phyloP scores from a whole-genome alignment of 2,888 invertebrate genomes.

The Ceriagrion tenellum region DNA sequence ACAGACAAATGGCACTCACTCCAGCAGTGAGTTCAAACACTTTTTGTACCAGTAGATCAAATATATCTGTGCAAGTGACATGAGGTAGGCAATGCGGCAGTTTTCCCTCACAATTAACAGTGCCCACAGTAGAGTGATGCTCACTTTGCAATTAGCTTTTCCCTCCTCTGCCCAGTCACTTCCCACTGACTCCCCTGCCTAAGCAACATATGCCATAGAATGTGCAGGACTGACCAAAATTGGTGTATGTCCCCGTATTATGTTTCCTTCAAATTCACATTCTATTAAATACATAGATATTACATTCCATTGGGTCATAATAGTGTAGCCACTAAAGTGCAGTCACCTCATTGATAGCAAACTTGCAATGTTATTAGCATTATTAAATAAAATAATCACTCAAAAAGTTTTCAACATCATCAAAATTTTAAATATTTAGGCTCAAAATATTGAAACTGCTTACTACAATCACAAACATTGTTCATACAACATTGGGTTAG shows the following conservation, averaged over 20 bases:
- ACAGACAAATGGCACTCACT: not conserved
- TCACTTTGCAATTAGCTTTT: not conserved
- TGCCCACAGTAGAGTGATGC: not conserved
- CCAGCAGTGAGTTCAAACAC: not conserved
- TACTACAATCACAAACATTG: not conserved
- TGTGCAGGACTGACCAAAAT: not conserved
- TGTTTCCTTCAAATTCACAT: not conserved
- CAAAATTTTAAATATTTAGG: slow-evolving; percentile 6
- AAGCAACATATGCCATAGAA: not conserved
- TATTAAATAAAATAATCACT: not conserved
- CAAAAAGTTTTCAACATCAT: not conserved
- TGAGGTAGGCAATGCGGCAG: not conserved
- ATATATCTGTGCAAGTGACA: not conserved
- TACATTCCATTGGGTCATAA: not conserved
- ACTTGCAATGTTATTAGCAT: not conserved
- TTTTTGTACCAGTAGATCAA: not conserved
- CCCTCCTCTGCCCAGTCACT: not conserved
- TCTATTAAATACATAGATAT: not conserved
- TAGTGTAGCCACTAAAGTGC: not conserved
- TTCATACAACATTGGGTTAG: not conserved
- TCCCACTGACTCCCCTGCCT: not conserved
- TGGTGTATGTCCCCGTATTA: not conserved
- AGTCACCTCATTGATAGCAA: not conserved
- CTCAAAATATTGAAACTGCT: not conserved
- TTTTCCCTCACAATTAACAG: not conserved